phyloP scores from a whole-genome alignment of 2,888 invertebrate species.

The Carabus problematicus region DNA sequence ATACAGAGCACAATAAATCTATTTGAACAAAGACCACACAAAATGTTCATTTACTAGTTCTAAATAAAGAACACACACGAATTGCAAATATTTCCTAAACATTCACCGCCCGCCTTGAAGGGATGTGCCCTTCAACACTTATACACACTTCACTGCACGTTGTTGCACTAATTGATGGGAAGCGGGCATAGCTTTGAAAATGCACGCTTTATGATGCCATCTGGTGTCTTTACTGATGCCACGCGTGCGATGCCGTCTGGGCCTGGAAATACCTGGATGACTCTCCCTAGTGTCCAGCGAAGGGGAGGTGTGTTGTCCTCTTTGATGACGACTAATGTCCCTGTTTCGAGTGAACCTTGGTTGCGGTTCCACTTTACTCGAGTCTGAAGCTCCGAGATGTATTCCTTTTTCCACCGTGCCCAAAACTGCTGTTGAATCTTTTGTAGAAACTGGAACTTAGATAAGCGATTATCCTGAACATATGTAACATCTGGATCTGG shows the following conservation, averaged over 20 bases:
- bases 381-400: not conserved
- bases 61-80: no score
- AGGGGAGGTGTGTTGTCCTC: not conserved
- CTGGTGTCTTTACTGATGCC: not conserved
- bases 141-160: no score
- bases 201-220: not conserved
- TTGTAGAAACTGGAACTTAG: no score
- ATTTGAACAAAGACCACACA: no score
- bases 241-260: not conserved
- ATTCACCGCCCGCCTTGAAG: no score
- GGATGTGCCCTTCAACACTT: no score
- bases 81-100: no score
- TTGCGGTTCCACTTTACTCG: not conserved
- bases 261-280: not conserved
- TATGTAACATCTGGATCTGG: not conserved
- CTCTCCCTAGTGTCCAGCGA: not conserved
- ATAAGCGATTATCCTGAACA: not conserved
- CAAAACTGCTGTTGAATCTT: not conserved
- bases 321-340: slow-evolving; percentile 1
- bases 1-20: no score
- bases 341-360: not conserved
- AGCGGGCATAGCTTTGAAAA: not conserved
- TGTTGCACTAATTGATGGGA: no score
- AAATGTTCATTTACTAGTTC: no score
- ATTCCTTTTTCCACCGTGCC: not conserved